These are phyloP conservation scores for Sorex maritimensis DNA, from an alignment of 2,797 vertebrate species.

Conservation along the genomic window DNA sequence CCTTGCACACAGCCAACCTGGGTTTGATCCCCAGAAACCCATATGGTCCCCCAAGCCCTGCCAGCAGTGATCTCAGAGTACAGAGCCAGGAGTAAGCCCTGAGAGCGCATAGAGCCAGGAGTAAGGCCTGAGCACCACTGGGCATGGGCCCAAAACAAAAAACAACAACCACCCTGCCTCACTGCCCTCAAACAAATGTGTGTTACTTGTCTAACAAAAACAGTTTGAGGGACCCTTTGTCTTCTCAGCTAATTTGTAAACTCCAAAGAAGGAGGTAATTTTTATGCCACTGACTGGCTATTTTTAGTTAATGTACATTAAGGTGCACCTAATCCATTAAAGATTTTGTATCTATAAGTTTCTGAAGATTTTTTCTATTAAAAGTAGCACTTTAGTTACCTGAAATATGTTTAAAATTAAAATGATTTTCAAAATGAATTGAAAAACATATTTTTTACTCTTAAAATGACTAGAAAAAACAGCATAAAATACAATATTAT, in stretches of 20 bases:
- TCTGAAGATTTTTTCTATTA: neutral
- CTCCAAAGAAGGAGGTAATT: constrained; percentile 22
- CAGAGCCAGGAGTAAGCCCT: too few relatives aligned
- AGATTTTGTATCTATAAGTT: neutral
- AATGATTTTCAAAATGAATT: constrained; percentile 29
- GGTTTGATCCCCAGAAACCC: too few relatives aligned
- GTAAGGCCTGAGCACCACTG: too few relatives aligned
- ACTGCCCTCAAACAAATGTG: neutral
- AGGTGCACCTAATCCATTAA: neutral
- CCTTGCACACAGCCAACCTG: too few relatives aligned
- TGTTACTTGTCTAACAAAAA: constrained; percentile 32
- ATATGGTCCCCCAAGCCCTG: too few relatives aligned
- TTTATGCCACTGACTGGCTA: constrained; percentile 28
- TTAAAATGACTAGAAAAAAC: constrained; percentile 38
- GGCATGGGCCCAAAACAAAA: too few relatives aligned
- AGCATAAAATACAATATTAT: constrained; percentile 16
- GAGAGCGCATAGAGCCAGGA: too few relatives aligned
- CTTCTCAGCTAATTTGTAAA: constrained; percentile 69
- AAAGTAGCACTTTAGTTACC: constrained; percentile 51
- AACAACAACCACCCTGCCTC: too few relatives aligned
- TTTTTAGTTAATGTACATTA: constrained; percentile 50
- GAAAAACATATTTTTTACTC: constrained; percentile 36
- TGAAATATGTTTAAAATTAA: constrained; percentile 67
- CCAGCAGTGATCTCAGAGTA: too few relatives aligned
- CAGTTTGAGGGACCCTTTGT: neutral